phyloP scores from a whole-genome alignment of 2,113 vertebrate species.

The Aegotheles bennettii region DNA sequence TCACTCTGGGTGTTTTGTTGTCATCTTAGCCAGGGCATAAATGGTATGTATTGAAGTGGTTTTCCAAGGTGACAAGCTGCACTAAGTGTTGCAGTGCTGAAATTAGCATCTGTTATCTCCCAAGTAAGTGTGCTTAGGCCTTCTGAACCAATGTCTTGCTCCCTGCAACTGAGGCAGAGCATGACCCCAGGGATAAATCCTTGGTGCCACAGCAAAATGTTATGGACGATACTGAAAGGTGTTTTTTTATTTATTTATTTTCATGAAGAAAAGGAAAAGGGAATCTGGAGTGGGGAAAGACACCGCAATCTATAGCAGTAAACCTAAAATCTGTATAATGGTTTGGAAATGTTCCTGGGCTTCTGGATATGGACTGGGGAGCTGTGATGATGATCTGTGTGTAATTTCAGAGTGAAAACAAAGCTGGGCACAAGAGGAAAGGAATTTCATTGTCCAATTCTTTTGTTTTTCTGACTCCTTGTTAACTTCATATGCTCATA shows the following conservation, averaged over 20 bases:
- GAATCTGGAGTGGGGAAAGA: neutral
- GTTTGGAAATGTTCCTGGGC: neutral
- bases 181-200: neutral
- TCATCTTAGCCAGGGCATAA: neutral
- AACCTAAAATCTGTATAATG: neutral
- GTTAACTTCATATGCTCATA: neutral
- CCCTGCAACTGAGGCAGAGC: neutral
- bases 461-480: neutral
- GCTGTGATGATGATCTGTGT: neutral
- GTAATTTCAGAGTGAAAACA: neutral
- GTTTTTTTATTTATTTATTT: neutral
- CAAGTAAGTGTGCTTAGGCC: neutral
- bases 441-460: neutral
- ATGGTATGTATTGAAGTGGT: neutral
- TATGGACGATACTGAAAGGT: neutral
- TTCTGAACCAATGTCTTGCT: neutral
- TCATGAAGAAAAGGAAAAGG: neutral
- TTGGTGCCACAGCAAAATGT: neutral
- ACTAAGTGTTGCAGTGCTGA: neutral
- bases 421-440: neutral
- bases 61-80: neutral
- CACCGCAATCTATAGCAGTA: neutral
- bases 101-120: neutral
- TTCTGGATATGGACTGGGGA: neutral
- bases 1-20: neutral